A percentile compares a stretch with the other conserved stretches of the same genome.
phyloP scores from a whole-genome alignment of 2,113 vertebrate genomes.

The Grammomys surdaster region DNA sequence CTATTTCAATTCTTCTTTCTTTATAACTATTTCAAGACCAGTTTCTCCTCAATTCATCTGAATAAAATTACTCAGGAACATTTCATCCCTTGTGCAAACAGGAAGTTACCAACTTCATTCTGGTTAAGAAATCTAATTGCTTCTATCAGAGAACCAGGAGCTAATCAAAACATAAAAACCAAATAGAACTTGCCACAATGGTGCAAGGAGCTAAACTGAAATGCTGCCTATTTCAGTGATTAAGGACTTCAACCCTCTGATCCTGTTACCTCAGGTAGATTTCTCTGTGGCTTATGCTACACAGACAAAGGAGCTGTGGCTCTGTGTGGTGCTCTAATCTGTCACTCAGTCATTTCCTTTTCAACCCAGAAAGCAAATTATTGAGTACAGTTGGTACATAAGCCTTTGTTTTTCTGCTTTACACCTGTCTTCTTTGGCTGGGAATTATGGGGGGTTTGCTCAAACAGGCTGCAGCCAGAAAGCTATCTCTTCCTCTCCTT shows the following conservation, averaged over 20 bases:
- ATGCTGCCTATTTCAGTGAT: neutral
- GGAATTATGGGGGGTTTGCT: constrained; percentile 35
- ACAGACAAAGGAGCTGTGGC: neutral
- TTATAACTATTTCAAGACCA: constrained; percentile 74
- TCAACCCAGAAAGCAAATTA: neutral
- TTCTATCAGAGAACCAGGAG: constrained; percentile 59
- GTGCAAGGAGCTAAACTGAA: neutral
- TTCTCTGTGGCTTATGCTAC: neutral
- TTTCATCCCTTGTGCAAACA: constrained; percentile 70
- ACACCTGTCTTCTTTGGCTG: constrained; percentile 56
- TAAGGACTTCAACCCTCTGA: neutral
- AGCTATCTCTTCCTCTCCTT: constrained; percentile 40
- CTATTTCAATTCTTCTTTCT: constrained; percentile 78
- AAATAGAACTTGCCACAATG: constrained; percentile 11
- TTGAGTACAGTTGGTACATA: constrained; percentile 8
- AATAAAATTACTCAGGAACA: constrained; percentile 72
- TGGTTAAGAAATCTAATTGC: constrained; percentile 66
- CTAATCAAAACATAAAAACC: constrained; percentile 62
- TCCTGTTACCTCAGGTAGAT: neutral
- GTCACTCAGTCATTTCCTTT: constrained; percentile 46
- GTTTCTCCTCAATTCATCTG: constrained; percentile 67
- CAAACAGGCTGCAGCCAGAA: neutral
- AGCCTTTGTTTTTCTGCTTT: constrained; percentile 64
- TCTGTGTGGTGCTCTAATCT: neutral
- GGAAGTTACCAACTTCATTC: constrained; percentile 70